A percentile compares a stretch with the other conserved stretches of the same genome.
These are phyloP conservation scores for Physocephala rufipes DNA, from an alignment of 2,888 invertebrate genomes.

Conservation along the genomic window DNA sequence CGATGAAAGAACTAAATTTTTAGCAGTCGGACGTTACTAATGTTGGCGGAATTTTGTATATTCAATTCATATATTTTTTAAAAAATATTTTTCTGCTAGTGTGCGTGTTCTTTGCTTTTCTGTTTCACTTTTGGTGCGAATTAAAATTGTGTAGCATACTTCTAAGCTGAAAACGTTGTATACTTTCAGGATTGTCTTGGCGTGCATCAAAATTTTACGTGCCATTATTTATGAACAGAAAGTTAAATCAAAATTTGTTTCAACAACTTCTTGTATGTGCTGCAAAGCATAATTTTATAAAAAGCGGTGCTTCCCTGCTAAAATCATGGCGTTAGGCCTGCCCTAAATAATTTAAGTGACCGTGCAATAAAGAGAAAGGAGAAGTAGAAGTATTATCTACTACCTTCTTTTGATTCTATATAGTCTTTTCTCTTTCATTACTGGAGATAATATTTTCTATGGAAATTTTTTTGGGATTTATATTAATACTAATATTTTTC, in stretches of 20 bases:
- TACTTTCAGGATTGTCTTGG: not conserved
- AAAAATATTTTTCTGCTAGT: too few relatives aligned
- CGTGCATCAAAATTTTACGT: not conserved
- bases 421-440: not conserved
- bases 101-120: not conserved
- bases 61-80: not conserved
- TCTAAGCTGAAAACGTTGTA: not conserved
- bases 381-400: not conserved
- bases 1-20: constrained; percentile 40
- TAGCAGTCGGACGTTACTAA: not conserved
- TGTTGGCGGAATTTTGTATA: not conserved
- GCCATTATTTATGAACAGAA: too few relatives aligned
- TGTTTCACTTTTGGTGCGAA: too few relatives aligned
- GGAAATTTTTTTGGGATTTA: not conserved
- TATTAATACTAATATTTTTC: not conserved
- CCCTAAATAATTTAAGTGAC: too few relatives aligned
- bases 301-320: not conserved
- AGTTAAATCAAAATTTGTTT: not conserved
- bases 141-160: too few relatives aligned
- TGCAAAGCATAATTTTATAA: not conserved
- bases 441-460: too few relatives aligned
- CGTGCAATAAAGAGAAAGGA: too few relatives aligned
- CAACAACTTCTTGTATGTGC: not conserved
- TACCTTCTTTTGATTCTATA: not conserved
- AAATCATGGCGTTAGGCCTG: too few relatives aligned